Conservation (phyloP, 2,797 vertebrate genomes). For the Neoniphon sammara region DNA sequence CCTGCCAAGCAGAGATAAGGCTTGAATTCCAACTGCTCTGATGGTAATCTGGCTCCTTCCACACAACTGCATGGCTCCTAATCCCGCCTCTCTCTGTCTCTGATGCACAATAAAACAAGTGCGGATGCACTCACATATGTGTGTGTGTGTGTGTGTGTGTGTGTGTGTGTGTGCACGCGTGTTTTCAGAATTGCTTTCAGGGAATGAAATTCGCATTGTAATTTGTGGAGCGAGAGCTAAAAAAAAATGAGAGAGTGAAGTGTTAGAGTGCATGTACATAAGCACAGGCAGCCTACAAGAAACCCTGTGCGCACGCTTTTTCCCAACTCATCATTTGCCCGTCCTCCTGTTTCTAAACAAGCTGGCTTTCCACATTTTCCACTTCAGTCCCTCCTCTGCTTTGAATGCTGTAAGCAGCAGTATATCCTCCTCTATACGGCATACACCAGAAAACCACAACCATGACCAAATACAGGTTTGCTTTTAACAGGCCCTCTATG, state of each 20-base stretch:
- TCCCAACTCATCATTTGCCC: constrained; percentile 23
- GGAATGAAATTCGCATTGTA: constrained; percentile 19
- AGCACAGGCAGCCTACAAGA: background rate
- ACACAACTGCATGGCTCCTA: constrained; percentile 58
- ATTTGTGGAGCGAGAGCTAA: constrained; percentile 19
- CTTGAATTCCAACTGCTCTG: constrained; percentile 76
- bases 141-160: too few relatives aligned
- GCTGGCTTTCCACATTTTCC: constrained; percentile 26
- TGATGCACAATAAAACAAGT: constrained; percentile 25
- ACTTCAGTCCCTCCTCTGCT: constrained; percentile 29
- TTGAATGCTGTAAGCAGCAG: constrained; percentile 47
- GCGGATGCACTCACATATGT: too few relatives aligned
- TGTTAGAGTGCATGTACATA: constrained; percentile 3
- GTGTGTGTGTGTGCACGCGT: background rate
- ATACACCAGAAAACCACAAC: constrained; percentile 18
- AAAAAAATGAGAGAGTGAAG: background rate
- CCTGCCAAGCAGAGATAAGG: constrained; percentile 80
- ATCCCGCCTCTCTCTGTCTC: constrained; percentile 49
- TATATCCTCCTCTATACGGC: constrained; percentile 41
- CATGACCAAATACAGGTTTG: constrained; percentile 46
- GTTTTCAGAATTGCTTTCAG: constrained; percentile 35
- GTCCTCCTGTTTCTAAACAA: background rate
- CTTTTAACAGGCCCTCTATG: constrained; percentile 30
- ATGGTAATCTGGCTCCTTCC: constrained; percentile 77
- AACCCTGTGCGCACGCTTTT: background rate